phyloP scores from a whole-genome alignment of 2,888 invertebrate species.

The Ctena decussata region DNA sequence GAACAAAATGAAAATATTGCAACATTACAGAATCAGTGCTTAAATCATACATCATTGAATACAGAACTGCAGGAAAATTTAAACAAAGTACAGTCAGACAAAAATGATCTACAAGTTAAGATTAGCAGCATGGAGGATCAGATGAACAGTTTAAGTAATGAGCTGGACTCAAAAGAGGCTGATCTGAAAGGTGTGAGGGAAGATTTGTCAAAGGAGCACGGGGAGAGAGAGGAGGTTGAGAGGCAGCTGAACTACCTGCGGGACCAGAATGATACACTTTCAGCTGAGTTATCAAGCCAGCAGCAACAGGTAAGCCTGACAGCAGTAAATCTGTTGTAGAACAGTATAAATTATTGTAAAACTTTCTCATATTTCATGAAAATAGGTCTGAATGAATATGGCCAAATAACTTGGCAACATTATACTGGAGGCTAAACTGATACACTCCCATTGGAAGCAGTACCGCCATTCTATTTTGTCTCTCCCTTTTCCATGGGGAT shows the following conservation, averaged over 20 bases:
- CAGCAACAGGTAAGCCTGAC: slow-evolving; percentile 70
- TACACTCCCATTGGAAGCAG: too few species aligned
- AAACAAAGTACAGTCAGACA: neutral
- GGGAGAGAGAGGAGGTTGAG: slow-evolving; percentile 47
- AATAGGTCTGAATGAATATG: too few species aligned
- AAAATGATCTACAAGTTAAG: slow-evolving; percentile 10
- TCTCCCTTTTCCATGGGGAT: too few species aligned
- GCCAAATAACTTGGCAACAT: too few species aligned
- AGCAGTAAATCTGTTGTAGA: too few species aligned
- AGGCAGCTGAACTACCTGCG: slow-evolving; percentile 52
- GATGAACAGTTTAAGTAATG: neutral
- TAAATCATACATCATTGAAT: neutral
- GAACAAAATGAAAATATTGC: neutral
- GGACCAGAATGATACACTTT: slow-evolving; percentile 57
- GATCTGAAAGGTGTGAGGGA: slow-evolving; percentile 31
- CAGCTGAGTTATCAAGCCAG: slow-evolving; percentile 67
- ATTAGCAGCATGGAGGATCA: neutral
- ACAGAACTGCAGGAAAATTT: neutral
- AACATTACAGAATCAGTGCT: neutral
- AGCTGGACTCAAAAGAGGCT: slow-evolving; percentile 2
- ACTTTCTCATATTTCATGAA: too few species aligned
- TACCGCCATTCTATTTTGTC: too few species aligned
- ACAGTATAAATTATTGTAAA: too few species aligned
- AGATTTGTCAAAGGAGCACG: slow-evolving; percentile 40
- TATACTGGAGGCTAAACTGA: too few species aligned